Evolutionary conservation across 2,888 invertebrate species (phyloP).

Genomic region (Polymixis flavicincta): DNA sequence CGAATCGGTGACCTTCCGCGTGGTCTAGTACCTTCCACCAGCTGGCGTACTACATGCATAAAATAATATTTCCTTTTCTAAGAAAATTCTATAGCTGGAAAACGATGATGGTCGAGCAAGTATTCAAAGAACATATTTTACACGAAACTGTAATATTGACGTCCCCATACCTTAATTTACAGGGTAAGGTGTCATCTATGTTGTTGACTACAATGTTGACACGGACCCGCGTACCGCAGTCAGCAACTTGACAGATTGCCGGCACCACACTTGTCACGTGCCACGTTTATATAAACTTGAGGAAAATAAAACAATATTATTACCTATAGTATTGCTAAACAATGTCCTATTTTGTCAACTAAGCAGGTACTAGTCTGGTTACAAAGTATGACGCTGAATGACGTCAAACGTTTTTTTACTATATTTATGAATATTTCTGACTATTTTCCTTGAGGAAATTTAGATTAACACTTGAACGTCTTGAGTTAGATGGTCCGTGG

Average conservation of each 20-base stretch:
- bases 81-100: slow-evolving; percentile 13
- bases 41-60: neutral
- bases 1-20: too few species aligned
- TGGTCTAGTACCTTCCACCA: too few species aligned
- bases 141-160: slow-evolving; percentile 2
- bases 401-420: slow-evolving; percentile 1
- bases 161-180: slow-evolving; percentile 10
- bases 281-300: slow-evolving; percentile 20
- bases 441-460: neutral
- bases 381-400: neutral
- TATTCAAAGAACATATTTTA: neutral
- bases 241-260: slow-evolving; percentile 51
- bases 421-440: neutral
- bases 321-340: neutral
- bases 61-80: neutral
- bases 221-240: slow-evolving; percentile 24
- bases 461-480: neutral
- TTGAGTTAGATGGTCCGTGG: neutral
- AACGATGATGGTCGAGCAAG: neutral
- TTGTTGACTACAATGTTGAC: slow-evolving; percentile 46
- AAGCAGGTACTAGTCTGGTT: neutral
- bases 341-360: slow-evolving; percentile 6
- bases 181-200: slow-evolving; percentile 9
- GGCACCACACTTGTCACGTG: slow-evolving; percentile 44
- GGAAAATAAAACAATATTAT: slow-evolving; percentile 19